Conservation (phyloP, 2,888 invertebrate species). For the Catocala sponsa region DNA sequence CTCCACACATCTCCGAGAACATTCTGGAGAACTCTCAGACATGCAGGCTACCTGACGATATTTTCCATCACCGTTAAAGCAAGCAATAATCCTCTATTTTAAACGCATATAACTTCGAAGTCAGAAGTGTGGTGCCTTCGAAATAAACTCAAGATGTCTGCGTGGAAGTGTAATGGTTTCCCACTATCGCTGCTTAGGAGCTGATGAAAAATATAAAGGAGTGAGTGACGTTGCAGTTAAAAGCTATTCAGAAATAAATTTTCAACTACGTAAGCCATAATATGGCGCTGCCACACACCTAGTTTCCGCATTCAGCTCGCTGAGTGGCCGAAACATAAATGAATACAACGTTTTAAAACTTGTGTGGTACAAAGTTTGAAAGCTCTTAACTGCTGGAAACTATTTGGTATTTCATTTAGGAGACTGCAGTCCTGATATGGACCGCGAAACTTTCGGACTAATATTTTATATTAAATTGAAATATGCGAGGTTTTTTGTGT, state of each 20-base stretch:
- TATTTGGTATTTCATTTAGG: constrained; percentile 41
- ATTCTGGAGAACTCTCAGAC: no score
- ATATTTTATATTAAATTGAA: constrained; percentile 15
- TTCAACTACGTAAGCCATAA: background rate
- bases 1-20: no score
- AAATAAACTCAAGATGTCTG: no score
- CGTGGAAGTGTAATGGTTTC: no score
- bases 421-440: constrained; percentile 26
- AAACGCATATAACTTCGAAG: no score
- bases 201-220: no score
- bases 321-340: constrained; percentile 39
- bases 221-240: no score
- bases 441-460: constrained; percentile 24
- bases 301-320: constrained; percentile 9
- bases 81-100: no score
- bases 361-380: constrained; percentile 32
- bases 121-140: no score
- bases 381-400: constrained; percentile 40
- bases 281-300: background rate
- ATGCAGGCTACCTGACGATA: no score
- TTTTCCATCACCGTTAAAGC: no score
- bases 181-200: no score
- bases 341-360: constrained; percentile 45
- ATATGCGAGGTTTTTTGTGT: background rate
- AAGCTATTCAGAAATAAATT: background rate